Conservation (phyloP, 2,797 vertebrate species). For the Cryptoprocta ferox region DNA sequence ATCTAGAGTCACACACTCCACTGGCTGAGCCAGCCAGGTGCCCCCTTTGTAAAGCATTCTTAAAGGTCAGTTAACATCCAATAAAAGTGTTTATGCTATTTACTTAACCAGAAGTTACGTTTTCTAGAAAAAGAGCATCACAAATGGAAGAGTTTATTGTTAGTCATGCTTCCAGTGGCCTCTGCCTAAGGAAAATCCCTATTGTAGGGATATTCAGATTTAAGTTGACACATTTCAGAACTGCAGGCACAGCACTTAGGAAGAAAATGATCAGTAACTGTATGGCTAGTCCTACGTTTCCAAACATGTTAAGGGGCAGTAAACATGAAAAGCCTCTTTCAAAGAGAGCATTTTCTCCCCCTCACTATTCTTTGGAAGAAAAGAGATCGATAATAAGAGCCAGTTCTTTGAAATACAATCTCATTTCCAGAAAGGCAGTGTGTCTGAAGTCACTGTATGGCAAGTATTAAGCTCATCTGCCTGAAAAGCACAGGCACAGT, state of each 20-base stretch:
- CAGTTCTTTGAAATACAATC: conserved; percentile 50
- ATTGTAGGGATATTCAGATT: background rate
- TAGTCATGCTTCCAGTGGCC: background rate
- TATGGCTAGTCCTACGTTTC: background rate
- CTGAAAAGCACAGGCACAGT: conserved; percentile 48
- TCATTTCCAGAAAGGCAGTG: conserved; percentile 40
- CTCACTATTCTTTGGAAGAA: conserved; percentile 48
- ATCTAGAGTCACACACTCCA: background rate
- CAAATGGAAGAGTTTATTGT: background rate
- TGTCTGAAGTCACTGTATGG: conserved; percentile 13
- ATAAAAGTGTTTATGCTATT: background rate
- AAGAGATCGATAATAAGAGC: conserved; percentile 24
- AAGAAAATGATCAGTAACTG: background rate
- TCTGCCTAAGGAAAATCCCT: background rate
- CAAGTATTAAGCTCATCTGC: conserved; percentile 47
- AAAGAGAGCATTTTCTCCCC: background rate
- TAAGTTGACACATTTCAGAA: background rate
- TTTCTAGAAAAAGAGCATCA: background rate
- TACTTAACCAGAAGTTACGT: background rate
- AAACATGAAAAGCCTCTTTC: conserved; percentile 50
- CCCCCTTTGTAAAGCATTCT: background rate
- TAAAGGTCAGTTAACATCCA: conserved; percentile 7
- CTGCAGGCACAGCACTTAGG: background rate
- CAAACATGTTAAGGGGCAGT: background rate
- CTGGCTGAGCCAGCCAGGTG: background rate